Base-by-base conservation (phyloP, 2,113 vertebrate species). In the Erythrocercus mccallii region DNA sequence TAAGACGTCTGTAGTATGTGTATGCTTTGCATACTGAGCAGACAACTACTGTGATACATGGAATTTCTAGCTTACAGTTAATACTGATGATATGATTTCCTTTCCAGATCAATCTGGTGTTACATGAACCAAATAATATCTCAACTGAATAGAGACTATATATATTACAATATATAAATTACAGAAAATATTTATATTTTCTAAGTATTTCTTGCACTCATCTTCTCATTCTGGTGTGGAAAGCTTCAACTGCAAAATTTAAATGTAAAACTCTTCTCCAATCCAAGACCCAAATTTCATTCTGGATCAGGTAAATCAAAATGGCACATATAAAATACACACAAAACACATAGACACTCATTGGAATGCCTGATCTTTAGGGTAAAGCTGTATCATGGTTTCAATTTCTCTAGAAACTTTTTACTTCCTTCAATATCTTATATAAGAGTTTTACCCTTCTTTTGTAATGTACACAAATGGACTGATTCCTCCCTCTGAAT, bases 1-100 rank as follows among this genome's bases (percentile, higher is more conserved):
- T 9, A 20, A 2, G 7, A 25, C 2, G n/a, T n/a, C n/a, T n/a
- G n/a, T n/a, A n/a, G n/a, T 17, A 6, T 45, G 3, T 22, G 15
- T 64, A 20, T 54, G 11, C 27, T 60, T 30, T 30, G 18, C 38
- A 60, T 38, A 22, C 5, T 11, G 28, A 72, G 16, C 15, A 89
- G 24, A 57, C 11, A 72, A 37, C 24, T 72, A 66, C 30, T 35
- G 8, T 66, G 8, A 51, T 62, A 82, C 22, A 15, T 14, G 4
- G 16, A 11, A 45, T 81, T 78, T 68, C 33, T 58, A 66, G 11
- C 2, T 81, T 61, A 19, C 4, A 38, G 19, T 77, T 66, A 53
- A 70, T 76, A 35, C 2, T 58, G 13, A 10, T 62, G 6, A 22
- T 30, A 50, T 33, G 11, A 61, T 93, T 85, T 85, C 30, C 4